Base-by-base conservation (phyloP, 2,888 invertebrate genomes). In the Spilarctia lutea region DNA sequence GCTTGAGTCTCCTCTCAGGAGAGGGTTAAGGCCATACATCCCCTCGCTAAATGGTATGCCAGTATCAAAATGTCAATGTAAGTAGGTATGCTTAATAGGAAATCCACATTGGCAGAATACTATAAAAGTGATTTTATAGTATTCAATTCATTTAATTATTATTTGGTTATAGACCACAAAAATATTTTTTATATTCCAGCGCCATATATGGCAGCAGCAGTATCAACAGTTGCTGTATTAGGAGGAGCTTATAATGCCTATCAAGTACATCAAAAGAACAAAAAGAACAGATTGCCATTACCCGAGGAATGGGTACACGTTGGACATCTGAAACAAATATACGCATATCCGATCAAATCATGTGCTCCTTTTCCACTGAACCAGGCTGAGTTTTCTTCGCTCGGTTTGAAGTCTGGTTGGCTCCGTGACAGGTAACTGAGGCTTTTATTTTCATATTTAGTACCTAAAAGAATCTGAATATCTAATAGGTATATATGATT, bases 261-360 rank as follows among this genome's bases (percentile, higher is more conserved):
- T 68, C 52, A 74, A 33, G 24, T 70, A 7, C 68, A 71, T 56
- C 65, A 6, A 69, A 75, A 69, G 27, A 60, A 30, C 42, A 70
- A 70, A 63, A 63, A 63, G 42, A 70, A 60, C 24, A 70, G 30
- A 65, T 74, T 88, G 30, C 94, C 94, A 75, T 77, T 96, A 24
- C 96, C 96, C 0, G 90, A 91, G 30, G 89, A 94, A 78, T 97
- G 97, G 97, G 93, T 93, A 63, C 93, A 95, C 85, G 96, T 97
- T 39, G 97, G 97, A 0, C 96, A 96, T 73, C 88, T 97, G 8
- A 95, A 94, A 80, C 94, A 96, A 67, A 85, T 97, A 8, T 92
- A 96, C 75, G 91, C 94, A 11, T 97, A 96, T 83, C 97, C 97
- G 0, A 93, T 97, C 24, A 97, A 97, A 88, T 97, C 97, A 0